Evolutionary conservation across 2,888 invertebrate species (phyloP).

Genomic region (Camponotus fellah): DNA sequence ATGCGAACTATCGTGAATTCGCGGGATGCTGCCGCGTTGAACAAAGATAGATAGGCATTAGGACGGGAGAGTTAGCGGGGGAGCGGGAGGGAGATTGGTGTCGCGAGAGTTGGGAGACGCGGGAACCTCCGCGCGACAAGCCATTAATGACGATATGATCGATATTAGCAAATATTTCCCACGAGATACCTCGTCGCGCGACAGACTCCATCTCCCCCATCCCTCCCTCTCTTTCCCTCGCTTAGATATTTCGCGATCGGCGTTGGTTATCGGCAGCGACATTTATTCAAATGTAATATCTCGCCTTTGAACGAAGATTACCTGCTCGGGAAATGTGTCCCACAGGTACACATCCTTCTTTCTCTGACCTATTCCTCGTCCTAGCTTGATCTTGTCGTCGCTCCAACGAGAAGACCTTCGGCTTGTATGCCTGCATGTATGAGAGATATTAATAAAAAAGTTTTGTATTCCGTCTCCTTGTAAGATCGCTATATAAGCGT

Average conservation of each 20-base stretch:
- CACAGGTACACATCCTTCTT: constrained; percentile 74
- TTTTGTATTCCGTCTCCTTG: not conserved
- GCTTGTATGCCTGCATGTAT: not conserved
- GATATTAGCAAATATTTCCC: constrained; percentile 86
- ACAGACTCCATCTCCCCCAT: not conserved
- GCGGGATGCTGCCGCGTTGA: constrained; percentile 37
- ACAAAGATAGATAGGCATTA: constrained; percentile 41
- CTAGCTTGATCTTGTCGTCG: constrained; percentile 39
- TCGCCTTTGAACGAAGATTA: constrained; percentile 84
- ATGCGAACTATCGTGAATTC: constrained; percentile 62
- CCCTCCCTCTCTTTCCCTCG: not conserved
- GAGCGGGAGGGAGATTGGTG: constrained; percentile 19
- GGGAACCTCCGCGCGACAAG: constrained; percentile 64
- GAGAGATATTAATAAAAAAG: constrained; percentile 57
- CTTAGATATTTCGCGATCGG: constrained; percentile 77
- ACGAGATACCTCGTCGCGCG: constrained; percentile 75
- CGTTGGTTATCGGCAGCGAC: constrained; percentile 83
- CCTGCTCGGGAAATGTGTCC: constrained; percentile 83
- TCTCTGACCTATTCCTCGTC: not conserved
- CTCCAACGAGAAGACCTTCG: not conserved
- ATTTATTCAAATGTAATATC: constrained; percentile 86
- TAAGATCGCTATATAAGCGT: not conserved
- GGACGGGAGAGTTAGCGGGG: not conserved
- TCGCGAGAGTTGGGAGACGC: constrained; percentile 31
- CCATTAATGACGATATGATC: constrained; percentile 85